A percentile compares a stretch with the other conserved stretches of the same genome.
phyloP scores from a whole-genome alignment of 2,797 vertebrate species.

The Chelonia mydas region DNA sequence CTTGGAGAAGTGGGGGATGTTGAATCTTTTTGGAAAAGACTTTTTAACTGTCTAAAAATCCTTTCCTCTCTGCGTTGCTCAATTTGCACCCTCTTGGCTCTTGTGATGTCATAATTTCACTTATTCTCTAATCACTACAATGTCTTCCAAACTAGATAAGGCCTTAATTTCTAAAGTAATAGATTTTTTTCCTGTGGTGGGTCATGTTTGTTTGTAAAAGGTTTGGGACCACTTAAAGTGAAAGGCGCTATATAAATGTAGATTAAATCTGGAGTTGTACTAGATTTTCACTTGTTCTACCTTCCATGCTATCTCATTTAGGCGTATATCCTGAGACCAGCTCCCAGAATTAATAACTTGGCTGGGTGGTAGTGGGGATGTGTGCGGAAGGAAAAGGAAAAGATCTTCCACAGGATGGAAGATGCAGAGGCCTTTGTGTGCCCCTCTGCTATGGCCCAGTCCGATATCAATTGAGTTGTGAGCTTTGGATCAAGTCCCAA shows the following conservation, averaged over 20 bases:
- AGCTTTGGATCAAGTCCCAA: not conserved
- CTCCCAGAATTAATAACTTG: not conserved
- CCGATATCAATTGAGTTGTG: not conserved
- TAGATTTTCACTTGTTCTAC: not conserved
- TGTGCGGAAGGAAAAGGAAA: not conserved
- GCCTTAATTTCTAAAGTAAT: not conserved
- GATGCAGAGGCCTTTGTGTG: not conserved
- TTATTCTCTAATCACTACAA: not conserved
- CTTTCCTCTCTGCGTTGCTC: not conserved
- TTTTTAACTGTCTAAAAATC: conserved; percentile 20
- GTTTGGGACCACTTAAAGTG: not conserved
- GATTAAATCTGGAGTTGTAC: not conserved
- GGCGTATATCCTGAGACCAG: fast-evolving
- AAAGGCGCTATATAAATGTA: not conserved
- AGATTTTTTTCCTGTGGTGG: not conserved
- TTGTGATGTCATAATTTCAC: not conserved
- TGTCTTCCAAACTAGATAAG: not conserved
- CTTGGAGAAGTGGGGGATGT: not conserved
- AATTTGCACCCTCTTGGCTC: not conserved
- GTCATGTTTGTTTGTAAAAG: not conserved
- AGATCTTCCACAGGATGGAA: not conserved
- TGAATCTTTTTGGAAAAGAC: not conserved
- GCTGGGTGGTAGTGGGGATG: fast-evolving
- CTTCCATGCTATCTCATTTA: not conserved
- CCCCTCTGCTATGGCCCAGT: not conserved